A percentile compares a stretch with the other conserved stretches of the same genome.
phyloP scores from a whole-genome alignment of 2,113 vertebrate species.

The Entomyzon cyanotis region DNA sequence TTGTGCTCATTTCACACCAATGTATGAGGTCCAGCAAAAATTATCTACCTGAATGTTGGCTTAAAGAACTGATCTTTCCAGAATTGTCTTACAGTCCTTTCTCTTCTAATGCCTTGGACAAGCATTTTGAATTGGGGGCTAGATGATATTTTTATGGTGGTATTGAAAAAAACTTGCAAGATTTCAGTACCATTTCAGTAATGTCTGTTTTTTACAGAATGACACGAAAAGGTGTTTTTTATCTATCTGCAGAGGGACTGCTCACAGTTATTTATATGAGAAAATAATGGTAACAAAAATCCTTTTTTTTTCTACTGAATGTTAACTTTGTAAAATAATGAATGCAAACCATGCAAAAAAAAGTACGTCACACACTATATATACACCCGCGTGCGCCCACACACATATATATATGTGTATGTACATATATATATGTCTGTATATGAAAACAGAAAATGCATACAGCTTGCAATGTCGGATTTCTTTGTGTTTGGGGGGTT shows the following conservation, averaged over 20 bases:
- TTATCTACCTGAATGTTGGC: slow-evolving; percentile 41
- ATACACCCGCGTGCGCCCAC: neutral
- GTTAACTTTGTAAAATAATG: slow-evolving; percentile 73
- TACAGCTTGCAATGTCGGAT: slow-evolving; percentile 22
- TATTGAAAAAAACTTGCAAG: slow-evolving; percentile 32
- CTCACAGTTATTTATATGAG: slow-evolving; percentile 68
- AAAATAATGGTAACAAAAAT: slow-evolving; percentile 59
- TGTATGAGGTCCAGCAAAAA: slow-evolving; percentile 10
- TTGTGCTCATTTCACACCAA: slow-evolving; percentile 15
- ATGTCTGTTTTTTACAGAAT: slow-evolving; percentile 72
- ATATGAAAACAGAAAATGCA: slow-evolving; percentile 19
- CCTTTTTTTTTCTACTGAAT: slow-evolving; percentile 69
- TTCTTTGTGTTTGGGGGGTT: slow-evolving; percentile 40
- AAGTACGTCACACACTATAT: neutral
- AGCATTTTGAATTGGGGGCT: slow-evolving; percentile 49
- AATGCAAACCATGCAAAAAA: slow-evolving; percentile 64
- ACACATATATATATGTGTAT: slow-evolving; percentile 43
- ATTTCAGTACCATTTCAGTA: slow-evolving; percentile 60
- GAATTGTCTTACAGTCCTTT: slow-evolving; percentile 59
- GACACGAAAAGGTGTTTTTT: slow-evolving; percentile 66
- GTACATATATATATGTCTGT: slow-evolving; percentile 42
- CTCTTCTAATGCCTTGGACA: slow-evolving; percentile 61
- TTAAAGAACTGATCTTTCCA: slow-evolving; percentile 37
- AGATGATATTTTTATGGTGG: slow-evolving; percentile 65
- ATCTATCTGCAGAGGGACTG: slow-evolving; percentile 57